Conservation (phyloP, 2,113 vertebrate genomes). For the Halcyon malimbica region DNA sequence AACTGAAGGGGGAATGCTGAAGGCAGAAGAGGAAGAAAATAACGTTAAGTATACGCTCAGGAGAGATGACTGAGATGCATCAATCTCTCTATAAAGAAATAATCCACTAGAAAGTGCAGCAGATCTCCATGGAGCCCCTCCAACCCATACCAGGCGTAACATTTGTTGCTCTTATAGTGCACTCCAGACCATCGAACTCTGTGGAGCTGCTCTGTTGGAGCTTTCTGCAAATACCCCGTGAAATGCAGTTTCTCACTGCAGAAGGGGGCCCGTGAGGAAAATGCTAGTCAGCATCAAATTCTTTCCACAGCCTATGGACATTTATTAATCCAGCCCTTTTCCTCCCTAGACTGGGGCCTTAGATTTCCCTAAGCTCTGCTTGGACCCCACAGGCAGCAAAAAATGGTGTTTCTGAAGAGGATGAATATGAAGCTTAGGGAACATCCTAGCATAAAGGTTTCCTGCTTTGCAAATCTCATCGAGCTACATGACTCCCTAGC, state of each 20-base stretch:
- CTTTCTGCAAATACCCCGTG: constrained; percentile 28
- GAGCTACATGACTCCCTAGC: neutral
- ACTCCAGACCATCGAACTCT: neutral
- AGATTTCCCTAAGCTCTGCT: neutral
- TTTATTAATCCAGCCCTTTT: constrained; percentile 20
- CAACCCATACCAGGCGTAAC: neutral
- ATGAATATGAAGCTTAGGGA: neutral
- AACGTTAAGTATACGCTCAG: neutral
- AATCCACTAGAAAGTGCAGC: neutral
- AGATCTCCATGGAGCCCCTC: neutral
- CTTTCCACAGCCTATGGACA: constrained; percentile 23
- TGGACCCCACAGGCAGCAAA: constrained; percentile 38
- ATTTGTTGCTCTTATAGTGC: neutral
- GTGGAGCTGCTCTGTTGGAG: neutral
- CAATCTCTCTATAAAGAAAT: neutral
- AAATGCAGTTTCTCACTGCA: constrained; percentile 38
- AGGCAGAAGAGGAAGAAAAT: neutral
- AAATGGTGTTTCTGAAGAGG: neutral
- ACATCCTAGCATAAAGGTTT: neutral
- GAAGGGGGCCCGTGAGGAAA: constrained; percentile 31
- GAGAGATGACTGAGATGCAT: neutral
- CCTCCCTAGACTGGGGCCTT: neutral
- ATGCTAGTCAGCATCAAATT: constrained; percentile 36
- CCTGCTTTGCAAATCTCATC: neutral
- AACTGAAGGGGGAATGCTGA: neutral